A percentile compares a stretch with the other conserved stretches of the same genome.
These are phyloP conservation scores for Drosophila paracracens DNA, from an alignment of 2,888 invertebrate genomes.

Conservation along the genomic window DNA sequence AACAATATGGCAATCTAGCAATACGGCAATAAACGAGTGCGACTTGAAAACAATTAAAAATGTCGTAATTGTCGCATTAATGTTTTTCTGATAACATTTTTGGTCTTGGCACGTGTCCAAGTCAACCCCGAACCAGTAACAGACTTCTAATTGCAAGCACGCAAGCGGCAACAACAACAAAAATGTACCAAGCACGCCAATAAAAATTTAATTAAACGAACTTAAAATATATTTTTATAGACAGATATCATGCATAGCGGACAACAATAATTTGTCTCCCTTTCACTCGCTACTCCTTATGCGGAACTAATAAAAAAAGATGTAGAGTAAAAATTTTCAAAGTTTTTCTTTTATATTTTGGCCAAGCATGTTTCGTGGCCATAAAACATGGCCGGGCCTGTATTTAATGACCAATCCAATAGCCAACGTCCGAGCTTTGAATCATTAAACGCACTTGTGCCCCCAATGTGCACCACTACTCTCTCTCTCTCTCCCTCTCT, in stretches of 20 bases:
- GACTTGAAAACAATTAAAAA: constrained; percentile 79
- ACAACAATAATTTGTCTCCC: not conserved
- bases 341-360: constrained; percentile 30
- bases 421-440: constrained; percentile 65
- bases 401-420: constrained; percentile 74
- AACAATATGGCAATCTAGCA: constrained; percentile 52
- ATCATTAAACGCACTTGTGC: constrained; percentile 82
- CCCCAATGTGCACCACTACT: constrained; percentile 10
- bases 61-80: constrained; percentile 81
- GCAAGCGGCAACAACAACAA: constrained; percentile 53
- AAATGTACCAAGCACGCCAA: constrained; percentile 45
- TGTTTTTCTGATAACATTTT: constrained; percentile 81
- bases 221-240: constrained; percentile 60
- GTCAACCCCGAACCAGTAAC: constrained; percentile 17
- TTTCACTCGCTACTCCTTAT: constrained; percentile 19
- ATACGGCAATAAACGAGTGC: constrained; percentile 57
- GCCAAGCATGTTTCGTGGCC: constrained; percentile 70
- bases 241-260: constrained; percentile 45
- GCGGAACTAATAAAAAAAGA: constrained; percentile 56
- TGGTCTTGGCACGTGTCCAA: constrained; percentile 54
- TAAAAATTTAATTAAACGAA: constrained; percentile 71
- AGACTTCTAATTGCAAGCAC: constrained; percentile 59
- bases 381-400: constrained; percentile 81
- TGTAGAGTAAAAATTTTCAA: constrained; percentile 32
- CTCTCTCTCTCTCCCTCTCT: not conserved